Conservation (phyloP, 2,888 invertebrate species). For the Calephelis perditalis region DNA sequence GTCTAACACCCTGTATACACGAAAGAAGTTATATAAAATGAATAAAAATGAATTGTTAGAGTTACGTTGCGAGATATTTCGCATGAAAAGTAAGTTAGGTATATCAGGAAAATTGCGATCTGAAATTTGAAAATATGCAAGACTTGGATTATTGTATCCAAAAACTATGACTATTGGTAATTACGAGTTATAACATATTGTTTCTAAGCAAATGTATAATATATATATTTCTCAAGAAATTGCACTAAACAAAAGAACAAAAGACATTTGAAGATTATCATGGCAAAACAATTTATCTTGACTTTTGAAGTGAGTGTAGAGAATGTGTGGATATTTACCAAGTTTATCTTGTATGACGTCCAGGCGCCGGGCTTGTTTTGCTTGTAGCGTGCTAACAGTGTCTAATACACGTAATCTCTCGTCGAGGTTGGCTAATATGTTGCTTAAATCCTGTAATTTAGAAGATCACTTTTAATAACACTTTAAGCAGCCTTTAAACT, state of each 20-base stretch:
- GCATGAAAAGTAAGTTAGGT: background rate
- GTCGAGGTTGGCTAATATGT: conserved; percentile 59
- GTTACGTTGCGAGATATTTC: no score
- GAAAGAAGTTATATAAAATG: no score
- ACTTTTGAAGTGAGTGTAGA: conserved; percentile 5
- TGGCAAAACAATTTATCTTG: conserved; percentile 1
- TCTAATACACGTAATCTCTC: conserved; percentile 62
- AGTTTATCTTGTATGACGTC: conserved; percentile 70
- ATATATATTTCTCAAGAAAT: background rate
- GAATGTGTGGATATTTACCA: conserved; percentile 42
- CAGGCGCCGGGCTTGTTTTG: conserved; percentile 62
- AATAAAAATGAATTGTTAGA: no score
- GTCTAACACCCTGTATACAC: no score
- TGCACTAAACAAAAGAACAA: background rate
- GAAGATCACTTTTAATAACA: background rate
- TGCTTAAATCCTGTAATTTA: conserved; percentile 55
- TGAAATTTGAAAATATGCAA: no score
- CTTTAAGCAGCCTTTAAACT: no score
- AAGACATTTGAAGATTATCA: conserved; percentile 3
- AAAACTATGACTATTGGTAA: no score
- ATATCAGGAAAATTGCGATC: no score
- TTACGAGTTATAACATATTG: no score
- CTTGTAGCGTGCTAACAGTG: conserved; percentile 58
- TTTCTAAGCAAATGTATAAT: no score
- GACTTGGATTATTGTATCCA: no score